Percentiles rank a stretch among this genome's conserved stretches.
Evolutionary conservation across 2,888 invertebrate species (phyloP).

Genomic region (Ichneumon xanthorius): DNA sequence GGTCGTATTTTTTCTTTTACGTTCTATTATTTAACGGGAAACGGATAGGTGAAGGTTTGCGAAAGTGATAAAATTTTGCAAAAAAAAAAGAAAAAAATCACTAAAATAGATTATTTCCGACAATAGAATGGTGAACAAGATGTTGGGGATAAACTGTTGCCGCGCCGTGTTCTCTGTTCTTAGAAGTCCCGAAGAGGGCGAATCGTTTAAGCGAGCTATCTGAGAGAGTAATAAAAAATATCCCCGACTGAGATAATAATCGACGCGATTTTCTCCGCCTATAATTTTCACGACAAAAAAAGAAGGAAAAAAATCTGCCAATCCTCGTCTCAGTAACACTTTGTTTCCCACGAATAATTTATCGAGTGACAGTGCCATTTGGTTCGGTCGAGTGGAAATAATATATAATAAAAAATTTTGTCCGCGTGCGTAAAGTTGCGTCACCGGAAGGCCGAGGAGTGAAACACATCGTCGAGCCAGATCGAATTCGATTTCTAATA

Average conservation of each 20-base stretch:
- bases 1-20: conserved; percentile 77
- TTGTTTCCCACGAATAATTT: background rate
- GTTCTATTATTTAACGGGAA: conserved; percentile 75
- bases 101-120: conserved; percentile 43
- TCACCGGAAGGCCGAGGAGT: background rate
- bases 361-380: conserved; percentile 58
- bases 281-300: conserved; percentile 24
- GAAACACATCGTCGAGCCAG: background rate
- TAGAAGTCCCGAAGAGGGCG: conserved; percentile 83
- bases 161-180: conserved; percentile 81
- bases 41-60: background rate
- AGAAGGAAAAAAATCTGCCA: conserved; percentile 14
- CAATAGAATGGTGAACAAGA: conserved; percentile 78
- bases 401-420: conserved; percentile 1
- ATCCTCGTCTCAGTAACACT: background rate
- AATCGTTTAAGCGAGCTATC: conserved; percentile 79
- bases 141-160: conserved; percentile 81
- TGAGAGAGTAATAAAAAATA: conserved; percentile 70
- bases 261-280: conserved; percentile 10
- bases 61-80: background rate
- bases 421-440: conserved; percentile 5
- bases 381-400: conserved; percentile 32
- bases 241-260: conserved; percentile 11
- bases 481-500: conserved; percentile 41
- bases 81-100: background rate